phyloP scores from a whole-genome alignment of 92 coral and sea anemone species.

The Epizoanthus fatuus region DNA sequence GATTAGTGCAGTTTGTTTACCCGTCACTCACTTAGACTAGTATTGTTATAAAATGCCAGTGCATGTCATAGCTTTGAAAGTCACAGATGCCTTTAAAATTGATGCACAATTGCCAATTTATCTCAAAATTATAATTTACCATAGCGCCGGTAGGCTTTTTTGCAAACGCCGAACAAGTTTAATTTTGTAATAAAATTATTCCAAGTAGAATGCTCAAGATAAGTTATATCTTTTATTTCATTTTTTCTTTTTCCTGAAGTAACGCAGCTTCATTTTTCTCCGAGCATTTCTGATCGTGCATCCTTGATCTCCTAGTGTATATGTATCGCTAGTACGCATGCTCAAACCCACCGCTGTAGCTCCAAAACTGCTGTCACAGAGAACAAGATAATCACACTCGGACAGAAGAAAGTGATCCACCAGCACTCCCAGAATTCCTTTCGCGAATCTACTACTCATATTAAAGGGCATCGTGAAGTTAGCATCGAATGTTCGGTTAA shows the following conservation, averaged over 20 bases:
- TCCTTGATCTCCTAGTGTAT: constrained; percentile 79
- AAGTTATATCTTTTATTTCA: neutral
- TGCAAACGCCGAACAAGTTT: too few relatives aligned
- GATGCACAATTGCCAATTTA: too few relatives aligned
- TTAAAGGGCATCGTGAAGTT: constrained; percentile 39
- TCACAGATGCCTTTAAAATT: too few relatives aligned
- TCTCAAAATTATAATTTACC: too few relatives aligned
- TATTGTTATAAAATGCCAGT: too few relatives aligned
- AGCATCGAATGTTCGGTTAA: constrained; percentile 65
- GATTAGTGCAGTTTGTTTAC: too few relatives aligned
- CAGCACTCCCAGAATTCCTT: constrained; percentile 84
- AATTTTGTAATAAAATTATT: too few relatives aligned
- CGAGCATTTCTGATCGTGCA: constrained; percentile 61
- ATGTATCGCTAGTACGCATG: constrained; percentile 77
- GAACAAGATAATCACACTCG: constrained; percentile 86
- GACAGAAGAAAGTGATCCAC: constrained; percentile 89
- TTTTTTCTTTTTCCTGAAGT: constrained; percentile 44
- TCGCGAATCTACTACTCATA: constrained; percentile 61
- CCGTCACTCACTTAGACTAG: too few relatives aligned
- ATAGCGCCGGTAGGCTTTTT: too few relatives aligned
- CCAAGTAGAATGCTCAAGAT: too few relatives aligned
- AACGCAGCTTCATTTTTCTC: constrained; percentile 55
- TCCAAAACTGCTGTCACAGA: constrained; percentile 96
- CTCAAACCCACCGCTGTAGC: constrained; percentile 91
- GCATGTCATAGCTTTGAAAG: too few relatives aligned